Evolutionary conservation across 2,797 vertebrate species (phyloP).

Genomic region (Vipera latastei): DNA sequence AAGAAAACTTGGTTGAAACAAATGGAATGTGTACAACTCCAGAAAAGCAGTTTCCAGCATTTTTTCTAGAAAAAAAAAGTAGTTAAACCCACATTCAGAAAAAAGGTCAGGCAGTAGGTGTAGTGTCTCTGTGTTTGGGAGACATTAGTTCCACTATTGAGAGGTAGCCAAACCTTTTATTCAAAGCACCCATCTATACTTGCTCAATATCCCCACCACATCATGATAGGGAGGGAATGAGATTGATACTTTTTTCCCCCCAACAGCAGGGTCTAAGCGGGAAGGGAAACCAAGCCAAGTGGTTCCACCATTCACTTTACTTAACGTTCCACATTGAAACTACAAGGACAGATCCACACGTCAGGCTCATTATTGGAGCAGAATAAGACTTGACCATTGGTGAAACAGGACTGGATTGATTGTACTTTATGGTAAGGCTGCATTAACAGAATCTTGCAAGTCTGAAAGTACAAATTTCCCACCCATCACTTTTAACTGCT

Average conservation of each 20-base stretch:
- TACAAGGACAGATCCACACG: not conserved
- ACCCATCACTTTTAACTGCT: no score
- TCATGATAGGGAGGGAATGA: not conserved
- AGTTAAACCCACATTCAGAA: not conserved
- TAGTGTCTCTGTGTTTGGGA: not conserved
- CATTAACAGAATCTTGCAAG: no score
- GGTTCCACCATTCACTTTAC: not conserved
- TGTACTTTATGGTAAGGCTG: no score
- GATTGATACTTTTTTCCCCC: not conserved
- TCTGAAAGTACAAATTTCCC: no score
- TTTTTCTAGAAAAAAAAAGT: not conserved
- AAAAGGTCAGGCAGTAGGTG: not conserved
- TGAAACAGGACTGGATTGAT: no score
- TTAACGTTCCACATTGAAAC: not conserved
- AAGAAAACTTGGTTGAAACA: not conserved
- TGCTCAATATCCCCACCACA: not conserved
- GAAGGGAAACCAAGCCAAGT: not conserved
- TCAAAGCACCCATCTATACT: not conserved
- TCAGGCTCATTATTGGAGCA: not conserved
- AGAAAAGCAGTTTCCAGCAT: not conserved
- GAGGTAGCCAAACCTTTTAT: not conserved
- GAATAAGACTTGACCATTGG: no score
- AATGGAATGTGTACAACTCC: not conserved
- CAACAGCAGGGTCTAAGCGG: not conserved
- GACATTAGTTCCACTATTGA: not conserved